Conservation (phyloP, 1,140 invertebrate genomes). For the Trypoxylus dichotomus region DNA sequence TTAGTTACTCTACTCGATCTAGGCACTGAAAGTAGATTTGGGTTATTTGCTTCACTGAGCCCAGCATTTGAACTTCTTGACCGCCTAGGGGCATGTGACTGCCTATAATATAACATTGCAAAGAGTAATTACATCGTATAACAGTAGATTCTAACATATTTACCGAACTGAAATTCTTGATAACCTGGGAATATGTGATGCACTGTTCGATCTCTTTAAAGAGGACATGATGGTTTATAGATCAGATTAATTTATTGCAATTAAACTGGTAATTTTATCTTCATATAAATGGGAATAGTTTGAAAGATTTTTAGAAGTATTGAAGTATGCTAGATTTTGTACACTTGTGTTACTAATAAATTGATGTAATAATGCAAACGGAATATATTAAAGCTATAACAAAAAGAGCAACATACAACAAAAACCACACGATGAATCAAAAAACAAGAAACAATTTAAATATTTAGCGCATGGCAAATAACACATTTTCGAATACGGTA, state of each 20-base stretch:
- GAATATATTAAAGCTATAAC: no score
- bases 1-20: neutral
- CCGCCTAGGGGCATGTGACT: conserved; percentile 59
- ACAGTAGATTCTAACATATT: conserved; percentile 65
- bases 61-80: neutral
- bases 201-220: conserved; percentile 89
- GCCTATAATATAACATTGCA: conserved; percentile 86
- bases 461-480: neutral
- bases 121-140: conserved; percentile 66
- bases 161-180: conserved; percentile 62
- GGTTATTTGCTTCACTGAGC: neutral
- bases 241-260: conserved; percentile 65
- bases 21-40: neutral
- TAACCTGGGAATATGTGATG: conserved; percentile 51
- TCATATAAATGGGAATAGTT: no score
- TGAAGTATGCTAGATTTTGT: no score
- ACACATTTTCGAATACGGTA: no score
- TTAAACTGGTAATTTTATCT: no score
- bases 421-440: no score
- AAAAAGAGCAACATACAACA: no score
- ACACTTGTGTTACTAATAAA: no score
- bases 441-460: no score
- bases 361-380: no score
- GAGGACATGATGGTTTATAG: conserved; percentile 91
- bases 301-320: no score